Percentiles rank a stretch among this genome's conserved stretches.
Conservation (phyloP, 2,888 invertebrate species). For the Augiades crinisus region DNA sequence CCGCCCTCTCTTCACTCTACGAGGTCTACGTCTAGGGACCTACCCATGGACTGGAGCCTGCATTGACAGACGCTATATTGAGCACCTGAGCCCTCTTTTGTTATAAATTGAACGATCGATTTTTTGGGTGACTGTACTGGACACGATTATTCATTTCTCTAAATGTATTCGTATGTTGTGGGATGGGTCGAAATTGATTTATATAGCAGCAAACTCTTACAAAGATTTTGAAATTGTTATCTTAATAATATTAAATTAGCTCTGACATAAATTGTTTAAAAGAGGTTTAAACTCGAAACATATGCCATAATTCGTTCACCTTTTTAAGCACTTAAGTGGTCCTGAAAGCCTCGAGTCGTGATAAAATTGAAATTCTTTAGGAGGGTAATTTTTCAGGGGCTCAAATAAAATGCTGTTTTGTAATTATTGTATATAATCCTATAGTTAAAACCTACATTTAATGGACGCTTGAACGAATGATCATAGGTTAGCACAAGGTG, state of each 20-base stretch:
- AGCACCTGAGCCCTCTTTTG: slow-evolving; percentile 61
- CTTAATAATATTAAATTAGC: neutral
- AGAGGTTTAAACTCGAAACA: slow-evolving; percentile 8
- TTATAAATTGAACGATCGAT: slow-evolving; percentile 45
- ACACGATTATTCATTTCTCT: too few species aligned
- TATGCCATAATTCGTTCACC: slow-evolving; percentile 9
- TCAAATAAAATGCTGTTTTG: slow-evolving; percentile 54
- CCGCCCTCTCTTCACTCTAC: slow-evolving; percentile 71
- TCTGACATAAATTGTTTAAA: neutral
- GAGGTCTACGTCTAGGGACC: slow-evolving; percentile 68
- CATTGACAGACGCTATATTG: slow-evolving; percentile 78
- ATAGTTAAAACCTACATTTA: slow-evolving; percentile 39
- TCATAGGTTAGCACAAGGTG: slow-evolving; percentile 77
- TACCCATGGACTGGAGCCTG: slow-evolving; percentile 74
- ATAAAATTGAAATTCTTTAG: slow-evolving; percentile 13
- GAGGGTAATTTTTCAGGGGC: slow-evolving; percentile 48
- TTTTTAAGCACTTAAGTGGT: slow-evolving; percentile 19
- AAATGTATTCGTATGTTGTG: neutral
- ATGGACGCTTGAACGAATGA: slow-evolving; percentile 59
- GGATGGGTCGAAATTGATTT: neutral
- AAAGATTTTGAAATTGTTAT: neutral
- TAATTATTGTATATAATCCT: slow-evolving; percentile 72
- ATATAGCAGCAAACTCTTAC: neutral
- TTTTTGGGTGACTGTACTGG: slow-evolving; percentile 8
- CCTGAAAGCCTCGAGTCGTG: slow-evolving; percentile 17